These are phyloP conservation scores for Drosophila lacteicornis DNA, from an alignment of 1,140 invertebrate species.

Conservation along the genomic window DNA sequence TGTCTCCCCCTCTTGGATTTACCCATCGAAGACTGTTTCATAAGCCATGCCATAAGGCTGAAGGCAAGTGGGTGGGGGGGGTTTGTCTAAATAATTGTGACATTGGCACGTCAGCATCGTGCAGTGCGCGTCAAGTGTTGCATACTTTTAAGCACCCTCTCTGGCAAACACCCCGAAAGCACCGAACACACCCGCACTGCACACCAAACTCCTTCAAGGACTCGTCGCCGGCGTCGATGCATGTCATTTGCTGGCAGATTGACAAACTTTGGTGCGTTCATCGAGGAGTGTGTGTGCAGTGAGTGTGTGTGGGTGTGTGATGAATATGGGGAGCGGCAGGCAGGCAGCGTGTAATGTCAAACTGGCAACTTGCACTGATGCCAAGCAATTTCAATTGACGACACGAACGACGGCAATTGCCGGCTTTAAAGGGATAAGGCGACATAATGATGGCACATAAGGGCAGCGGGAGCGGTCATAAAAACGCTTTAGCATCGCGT, in stretches of 20 bases:
- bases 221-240: conserved; percentile 51
- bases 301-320: conserved; percentile 32
- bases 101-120: conserved; percentile 65
- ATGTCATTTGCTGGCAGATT: conserved; percentile 78
- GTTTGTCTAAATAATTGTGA: conserved; percentile 76
- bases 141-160: conserved; percentile 61
- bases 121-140: conserved; percentile 66
- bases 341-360: conserved; percentile 65
- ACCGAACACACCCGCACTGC: not conserved
- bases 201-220: conserved; percentile 24
- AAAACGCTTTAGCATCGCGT: conserved; percentile 39
- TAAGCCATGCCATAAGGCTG: conserved; percentile 27
- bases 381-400: conserved; percentile 80
- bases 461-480: conserved; percentile 40
- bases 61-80: not conserved
- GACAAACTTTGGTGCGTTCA: conserved; percentile 65
- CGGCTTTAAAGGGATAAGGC: conserved; percentile 55
- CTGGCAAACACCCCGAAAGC: not conserved
- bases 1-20: not conserved
- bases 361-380: conserved; percentile 74
- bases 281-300: conserved; percentile 11
- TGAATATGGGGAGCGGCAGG: conserved; percentile 67
- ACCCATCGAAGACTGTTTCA: conserved; percentile 23
- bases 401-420: conserved; percentile 75
- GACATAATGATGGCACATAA: conserved; percentile 48